Evolutionary conservation across 1,140 invertebrate genomes (phyloP).

Genomic region (Listronotus bonariensis): DNA sequence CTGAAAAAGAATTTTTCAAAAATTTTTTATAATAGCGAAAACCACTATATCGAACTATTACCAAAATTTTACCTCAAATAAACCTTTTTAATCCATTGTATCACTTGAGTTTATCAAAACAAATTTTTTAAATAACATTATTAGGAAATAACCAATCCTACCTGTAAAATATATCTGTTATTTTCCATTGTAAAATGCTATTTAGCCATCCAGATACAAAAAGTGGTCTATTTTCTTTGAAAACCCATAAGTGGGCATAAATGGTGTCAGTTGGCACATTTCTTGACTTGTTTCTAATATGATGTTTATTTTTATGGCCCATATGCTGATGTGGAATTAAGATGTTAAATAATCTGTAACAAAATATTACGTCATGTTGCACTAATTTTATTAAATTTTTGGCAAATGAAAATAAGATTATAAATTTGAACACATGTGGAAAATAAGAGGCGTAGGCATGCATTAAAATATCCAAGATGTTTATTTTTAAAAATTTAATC

Average conservation of each 20-base stretch:
- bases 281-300: neutral
- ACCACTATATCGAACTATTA: too few species aligned
- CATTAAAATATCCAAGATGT: too few species aligned
- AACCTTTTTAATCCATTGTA: too few species aligned
- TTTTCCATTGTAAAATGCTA: slow-evolving; percentile 43
- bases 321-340: neutral
- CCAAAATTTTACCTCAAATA: too few species aligned
- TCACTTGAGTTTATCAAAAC: too few species aligned
- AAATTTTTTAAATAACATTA: too few species aligned
- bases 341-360: slow-evolving; percentile 2
- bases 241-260: neutral
- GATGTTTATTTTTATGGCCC: slow-evolving; percentile 1
- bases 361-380: slow-evolving; percentile 4
- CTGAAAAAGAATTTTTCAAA: too few species aligned
- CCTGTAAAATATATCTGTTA: slow-evolving; percentile 66
- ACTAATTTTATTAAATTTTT: neutral
- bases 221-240: slow-evolving; percentile 9
- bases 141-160: neutral
- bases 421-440: too few species aligned
- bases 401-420: too few species aligned
- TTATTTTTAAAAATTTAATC: too few species aligned
- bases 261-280: neutral
- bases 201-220: slow-evolving; percentile 1
- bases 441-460: too few species aligned
- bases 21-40: too few species aligned